Base-by-base conservation (phyloP, 1,140 invertebrate species). In the Neuroterus valhalla region DNA sequence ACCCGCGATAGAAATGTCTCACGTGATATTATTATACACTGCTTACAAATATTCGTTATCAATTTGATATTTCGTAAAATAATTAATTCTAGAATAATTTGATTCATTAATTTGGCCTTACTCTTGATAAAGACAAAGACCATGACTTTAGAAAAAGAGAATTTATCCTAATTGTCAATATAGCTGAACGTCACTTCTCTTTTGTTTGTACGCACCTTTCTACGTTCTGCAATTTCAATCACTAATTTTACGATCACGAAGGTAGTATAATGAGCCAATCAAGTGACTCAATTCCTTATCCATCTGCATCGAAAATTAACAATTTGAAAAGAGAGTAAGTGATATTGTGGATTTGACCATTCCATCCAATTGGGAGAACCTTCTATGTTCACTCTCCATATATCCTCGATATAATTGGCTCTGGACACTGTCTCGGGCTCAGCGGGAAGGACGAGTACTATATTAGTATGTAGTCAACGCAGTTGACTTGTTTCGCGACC, bases 361-460 rank as follows among this genome's bases (percentile, higher is more conserved):
- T 62, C 31, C 31, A 23, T 62, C 31, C 23, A 62, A 52, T 31
- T 62, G 23, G 55, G 4, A 15, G 26, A 62, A 15, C 14, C 55
- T 26, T 26, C 31, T 62, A 38, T 3, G 55, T 23, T 62, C n/a
- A 62, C 14, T n/a, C 31, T 62, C 14, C 55, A 62, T 62, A 62
- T 31, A 62, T 62, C 55, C 55, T 38, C 12, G 26, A 62, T 62
- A 62, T 62, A 62, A 62, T 62, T 62, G 55, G 55, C 55, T 50
- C 17, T 50, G 21, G 1, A 15, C 11, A 21, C 12, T 38, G 55
- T 62, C 23, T 23, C 31, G 46, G 46, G 17, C 46, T 15, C 46
- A 48, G 31, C 46, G 46, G 46, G 46, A 48, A 48, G 45, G 2
- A 3, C 45, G 45, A 46, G 14, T 15, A 46, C 15, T 46, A 46